Conservation (phyloP, 2,113 vertebrate species). For the Prionailurus viverrinus region DNA sequence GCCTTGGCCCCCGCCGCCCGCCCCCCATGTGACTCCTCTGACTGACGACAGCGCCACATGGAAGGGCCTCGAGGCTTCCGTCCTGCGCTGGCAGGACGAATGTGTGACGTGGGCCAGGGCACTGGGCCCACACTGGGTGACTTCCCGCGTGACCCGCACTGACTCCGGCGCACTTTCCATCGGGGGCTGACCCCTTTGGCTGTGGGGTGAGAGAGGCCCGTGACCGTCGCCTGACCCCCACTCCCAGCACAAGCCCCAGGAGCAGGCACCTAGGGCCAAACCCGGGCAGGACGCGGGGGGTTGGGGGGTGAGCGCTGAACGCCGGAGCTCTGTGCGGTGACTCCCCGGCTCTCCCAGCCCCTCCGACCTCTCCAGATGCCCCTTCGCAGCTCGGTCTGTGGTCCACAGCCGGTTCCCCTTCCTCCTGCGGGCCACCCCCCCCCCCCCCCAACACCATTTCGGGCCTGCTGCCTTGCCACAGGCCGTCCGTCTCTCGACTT, state of each 20-base stretch:
- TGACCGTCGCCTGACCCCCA: background rate
- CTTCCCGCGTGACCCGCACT: conserved; percentile 67
- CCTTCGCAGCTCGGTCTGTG: background rate
- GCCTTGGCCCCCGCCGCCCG: background rate
- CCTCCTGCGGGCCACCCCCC: background rate
- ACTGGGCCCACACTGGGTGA: conserved; percentile 22
- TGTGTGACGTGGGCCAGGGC: conserved; percentile 67
- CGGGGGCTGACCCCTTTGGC: background rate
- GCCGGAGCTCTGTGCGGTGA: rapidly evolving
- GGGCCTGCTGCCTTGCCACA: background rate
- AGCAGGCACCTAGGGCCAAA: background rate
- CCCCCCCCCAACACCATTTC: background rate
- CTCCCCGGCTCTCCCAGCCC: background rate
- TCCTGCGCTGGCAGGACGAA: background rate
- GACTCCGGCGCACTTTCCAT: background rate
- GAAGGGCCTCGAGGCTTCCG: conserved; percentile 81
- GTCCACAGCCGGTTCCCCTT: background rate
- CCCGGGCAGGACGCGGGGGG: background rate
- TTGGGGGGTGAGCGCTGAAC: background rate
- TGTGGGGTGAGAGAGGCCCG: background rate
- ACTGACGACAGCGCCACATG: conserved; percentile 67
- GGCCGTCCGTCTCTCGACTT: background rate
- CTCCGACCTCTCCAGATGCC: background rate
- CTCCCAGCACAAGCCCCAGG: background rate
- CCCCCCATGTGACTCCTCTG: conserved; percentile 84